phyloP scores from a whole-genome alignment of 2,113 vertebrate genomes.

The Lophius piscatorius region DNA sequence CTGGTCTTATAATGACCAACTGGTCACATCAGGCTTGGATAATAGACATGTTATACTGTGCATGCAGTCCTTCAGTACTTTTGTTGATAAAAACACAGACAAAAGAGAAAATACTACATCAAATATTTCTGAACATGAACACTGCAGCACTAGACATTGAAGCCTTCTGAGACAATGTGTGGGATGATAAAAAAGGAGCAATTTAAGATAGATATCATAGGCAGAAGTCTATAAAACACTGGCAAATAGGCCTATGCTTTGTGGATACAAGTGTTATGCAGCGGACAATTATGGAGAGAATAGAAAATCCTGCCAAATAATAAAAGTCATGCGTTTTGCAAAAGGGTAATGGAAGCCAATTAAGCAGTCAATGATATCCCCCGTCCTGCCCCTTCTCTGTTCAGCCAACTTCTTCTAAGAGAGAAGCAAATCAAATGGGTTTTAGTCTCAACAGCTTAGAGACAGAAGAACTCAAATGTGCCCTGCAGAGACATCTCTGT shows the following conservation, averaged over 20 bases:
- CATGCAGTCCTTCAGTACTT: constrained; percentile 54
- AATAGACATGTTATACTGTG: constrained; percentile 43
- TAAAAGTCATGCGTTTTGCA: constrained; percentile 74
- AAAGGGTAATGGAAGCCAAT: constrained; percentile 77
- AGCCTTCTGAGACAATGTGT: constrained; percentile 76
- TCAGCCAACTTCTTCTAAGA: constrained; percentile 70
- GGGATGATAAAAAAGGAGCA: constrained; percentile 72
- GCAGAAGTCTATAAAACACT: constrained; percentile 56
- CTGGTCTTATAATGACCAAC: constrained; percentile 17
- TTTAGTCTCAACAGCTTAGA: constrained; percentile 73
- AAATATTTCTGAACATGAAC: constrained; percentile 65
- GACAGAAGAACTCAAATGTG: constrained; percentile 70
- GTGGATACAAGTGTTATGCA: constrained; percentile 70
- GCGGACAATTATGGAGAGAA: constrained; percentile 66
- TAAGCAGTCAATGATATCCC: constrained; percentile 82
- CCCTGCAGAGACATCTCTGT: constrained; percentile 63
- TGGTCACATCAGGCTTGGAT: constrained; percentile 24
- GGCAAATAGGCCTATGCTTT: constrained; percentile 60
- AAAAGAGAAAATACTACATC: constrained; percentile 53
- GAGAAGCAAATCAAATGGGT: constrained; percentile 77
- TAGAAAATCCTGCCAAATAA: constrained; percentile 68
- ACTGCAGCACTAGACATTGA: constrained; percentile 69
- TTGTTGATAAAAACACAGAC: constrained; percentile 53
- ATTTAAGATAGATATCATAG: constrained; percentile 57
- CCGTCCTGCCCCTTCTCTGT: constrained; percentile 70